These are phyloP conservation scores for Galeruca laticollis DNA, from an alignment of 2,888 invertebrate genomes.

Conservation along the genomic window DNA sequence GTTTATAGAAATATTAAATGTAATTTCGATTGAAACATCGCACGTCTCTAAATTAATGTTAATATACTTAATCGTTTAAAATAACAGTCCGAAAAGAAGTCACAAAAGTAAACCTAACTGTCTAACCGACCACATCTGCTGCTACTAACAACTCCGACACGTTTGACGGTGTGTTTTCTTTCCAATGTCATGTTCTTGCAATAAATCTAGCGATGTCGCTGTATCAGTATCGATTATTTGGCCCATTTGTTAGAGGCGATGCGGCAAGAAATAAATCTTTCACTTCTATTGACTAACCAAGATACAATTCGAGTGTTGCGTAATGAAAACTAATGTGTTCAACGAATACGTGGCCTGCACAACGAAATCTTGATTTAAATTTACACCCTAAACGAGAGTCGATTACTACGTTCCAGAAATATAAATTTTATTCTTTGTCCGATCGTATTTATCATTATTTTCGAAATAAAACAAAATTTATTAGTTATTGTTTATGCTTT, in stretches of 20 bases:
- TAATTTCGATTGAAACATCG: too few species aligned
- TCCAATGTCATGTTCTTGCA: constrained; percentile 55
- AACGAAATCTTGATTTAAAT: constrained; percentile 30
- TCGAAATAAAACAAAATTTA: too few species aligned
- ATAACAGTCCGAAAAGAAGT: too few species aligned
- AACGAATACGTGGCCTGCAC: constrained; percentile 29
- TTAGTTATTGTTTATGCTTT: not conserved
- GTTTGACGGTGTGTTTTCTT: not conserved
- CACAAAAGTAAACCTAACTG: too few species aligned
- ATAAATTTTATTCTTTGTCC: constrained; percentile 9
- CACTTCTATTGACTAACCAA: constrained; percentile 56
- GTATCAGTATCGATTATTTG: constrained; percentile 67
- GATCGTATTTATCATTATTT: not conserved
- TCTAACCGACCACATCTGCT: constrained; percentile 1
- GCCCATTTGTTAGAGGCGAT: constrained; percentile 64
- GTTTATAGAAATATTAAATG: too few species aligned
- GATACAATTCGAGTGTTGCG: constrained; percentile 44
- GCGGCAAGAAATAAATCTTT: constrained; percentile 65
- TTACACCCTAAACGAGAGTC: constrained; percentile 24
- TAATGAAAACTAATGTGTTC: constrained; percentile 49
- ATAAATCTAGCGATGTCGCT: constrained; percentile 62
- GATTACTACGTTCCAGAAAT: constrained; percentile 21
- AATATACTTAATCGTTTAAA: too few species aligned
- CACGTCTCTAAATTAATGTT: too few species aligned
- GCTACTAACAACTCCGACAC: not conserved